Percentiles rank a stretch among this genome's conserved stretches.
These are phyloP conservation scores for Lasioglossum lativentre DNA, from an alignment of 2,888 invertebrate species.

Conservation along the genomic window DNA sequence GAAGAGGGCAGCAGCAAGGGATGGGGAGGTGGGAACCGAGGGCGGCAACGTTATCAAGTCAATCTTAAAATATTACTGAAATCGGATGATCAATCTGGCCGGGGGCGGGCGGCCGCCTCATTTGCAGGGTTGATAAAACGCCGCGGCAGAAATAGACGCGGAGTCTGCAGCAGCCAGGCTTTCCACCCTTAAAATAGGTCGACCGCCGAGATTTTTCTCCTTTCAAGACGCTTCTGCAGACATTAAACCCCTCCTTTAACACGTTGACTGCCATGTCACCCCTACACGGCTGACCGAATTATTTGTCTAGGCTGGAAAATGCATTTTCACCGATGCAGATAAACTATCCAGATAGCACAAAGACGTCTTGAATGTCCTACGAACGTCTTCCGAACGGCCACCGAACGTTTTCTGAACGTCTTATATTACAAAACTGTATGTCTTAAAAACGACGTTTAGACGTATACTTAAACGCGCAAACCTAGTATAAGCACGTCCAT, in stretches of 20 bases:
- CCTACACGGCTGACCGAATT: neutral
- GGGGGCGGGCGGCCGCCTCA: conserved; percentile 54
- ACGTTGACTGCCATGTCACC: neutral
- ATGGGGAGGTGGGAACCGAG: neutral
- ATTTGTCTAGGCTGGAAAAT: neutral
- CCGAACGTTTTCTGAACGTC: too few species aligned
- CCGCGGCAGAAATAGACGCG: conserved; percentile 59
- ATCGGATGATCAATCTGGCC: conserved; percentile 59
- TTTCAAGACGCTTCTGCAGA: conserved; percentile 24
- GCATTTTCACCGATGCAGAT: too few species aligned
- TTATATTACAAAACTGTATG: too few species aligned
- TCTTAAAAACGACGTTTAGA: too few species aligned
- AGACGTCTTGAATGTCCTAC: too few species aligned
- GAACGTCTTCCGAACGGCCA: too few species aligned
- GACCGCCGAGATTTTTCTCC: conserved; percentile 23
- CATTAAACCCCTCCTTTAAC: conserved; percentile 43
- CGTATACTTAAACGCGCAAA: too few species aligned
- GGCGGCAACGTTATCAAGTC: conserved; percentile 34
- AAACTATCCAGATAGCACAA: too few species aligned
- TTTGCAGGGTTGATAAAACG: conserved; percentile 65
- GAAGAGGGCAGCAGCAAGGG: neutral
- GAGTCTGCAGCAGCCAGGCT: conserved; percentile 26
- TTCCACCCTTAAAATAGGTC: conserved; percentile 64
- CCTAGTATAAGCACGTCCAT: too few species aligned
- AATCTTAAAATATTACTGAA: conserved; percentile 49